These are phyloP conservation scores for Frieseomelitta varia DNA, from an alignment of 1,140 invertebrate genomes.

Conservation along the genomic window DNA sequence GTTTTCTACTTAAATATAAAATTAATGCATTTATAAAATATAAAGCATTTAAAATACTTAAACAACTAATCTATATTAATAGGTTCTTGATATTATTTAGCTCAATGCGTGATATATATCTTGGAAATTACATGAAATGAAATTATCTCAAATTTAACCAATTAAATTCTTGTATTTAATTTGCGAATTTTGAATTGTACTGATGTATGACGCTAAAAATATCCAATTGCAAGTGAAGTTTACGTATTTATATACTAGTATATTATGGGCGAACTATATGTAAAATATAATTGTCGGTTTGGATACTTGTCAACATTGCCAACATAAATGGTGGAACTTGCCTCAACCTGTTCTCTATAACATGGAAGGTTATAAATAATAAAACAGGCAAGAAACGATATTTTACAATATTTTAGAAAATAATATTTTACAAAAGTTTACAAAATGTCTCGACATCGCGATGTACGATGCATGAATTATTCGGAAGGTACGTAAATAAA, in stretches of 20 bases:
- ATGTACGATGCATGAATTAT: slow-evolving; percentile 89
- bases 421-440: background rate
- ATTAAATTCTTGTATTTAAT: background rate
- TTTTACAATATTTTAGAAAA: background rate
- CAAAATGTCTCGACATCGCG: slow-evolving; percentile 89
- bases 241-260: background rate
- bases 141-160: background rate
- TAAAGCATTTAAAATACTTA: background rate
- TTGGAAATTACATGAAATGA: background rate
- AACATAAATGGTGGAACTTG: slow-evolving; percentile 3
- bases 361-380: slow-evolving; percentile 20
- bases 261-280: too few species aligned
- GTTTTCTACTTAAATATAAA: too few species aligned
- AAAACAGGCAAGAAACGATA: background rate
- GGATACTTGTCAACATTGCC: background rate
- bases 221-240: background rate
- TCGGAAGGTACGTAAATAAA: slow-evolving; percentile 84
- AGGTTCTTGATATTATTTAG: background rate
- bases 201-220: background rate
- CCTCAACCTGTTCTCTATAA: background rate
- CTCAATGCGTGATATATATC: background rate
- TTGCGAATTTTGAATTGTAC: background rate
- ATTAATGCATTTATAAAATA: background rate
- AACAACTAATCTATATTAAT: background rate
- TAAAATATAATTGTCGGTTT: background rate